Evolutionary conservation across 1,140 invertebrate genomes (phyloP), one percentile per base, ranked within the genome.

Genomic region (Andricus grossulariae): DNA sequence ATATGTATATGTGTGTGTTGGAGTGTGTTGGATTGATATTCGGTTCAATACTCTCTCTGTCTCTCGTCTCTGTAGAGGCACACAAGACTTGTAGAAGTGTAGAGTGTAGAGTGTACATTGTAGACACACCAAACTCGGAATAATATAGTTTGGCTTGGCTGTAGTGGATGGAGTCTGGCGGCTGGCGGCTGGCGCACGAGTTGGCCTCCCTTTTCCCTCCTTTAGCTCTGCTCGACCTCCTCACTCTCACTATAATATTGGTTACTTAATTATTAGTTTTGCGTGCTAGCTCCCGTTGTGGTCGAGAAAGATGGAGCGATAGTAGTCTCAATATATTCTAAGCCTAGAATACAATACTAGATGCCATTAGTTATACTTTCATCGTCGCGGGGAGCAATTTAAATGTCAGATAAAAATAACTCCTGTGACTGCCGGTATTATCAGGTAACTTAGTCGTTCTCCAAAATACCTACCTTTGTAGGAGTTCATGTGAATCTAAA

Each of bases 181-280:
- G n/a, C n/a, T n/a, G n/a, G n/a, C 50, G 54, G 60, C 52, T 75
- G 60, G 60, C 60, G 60, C 60, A 66, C 60, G 60, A 66, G 60
- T 66, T 32, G 32, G 32, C 60, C 5, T 51, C 49, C 25, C 60
- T 71, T 66, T 32, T 45, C 32, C 13, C 60, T n/a, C 25, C 60
- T 66, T 66, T 32, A 39, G 21, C 57, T 66, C 57, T 25, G 16
- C 25, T 25, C 57, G 39, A 66, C 39, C 60, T 66, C 25, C 60
- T 66, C 39, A 39, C 32, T 71, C 74, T 71, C 74, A 45, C 74
- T 60, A 50, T 60, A 60, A 76, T 76, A 72, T 76, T 76, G 70
- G 75, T 76, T 76, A 76, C 75, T 76, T 76, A 76, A 76, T 76
- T 76, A 76, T 76, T 76, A 72, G 75, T 76, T 76, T 25, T 60